These are phyloP conservation scores for Orgyia antiqua DNA, from an alignment of 2,888 invertebrate genomes.

Conservation along the genomic window DNA sequence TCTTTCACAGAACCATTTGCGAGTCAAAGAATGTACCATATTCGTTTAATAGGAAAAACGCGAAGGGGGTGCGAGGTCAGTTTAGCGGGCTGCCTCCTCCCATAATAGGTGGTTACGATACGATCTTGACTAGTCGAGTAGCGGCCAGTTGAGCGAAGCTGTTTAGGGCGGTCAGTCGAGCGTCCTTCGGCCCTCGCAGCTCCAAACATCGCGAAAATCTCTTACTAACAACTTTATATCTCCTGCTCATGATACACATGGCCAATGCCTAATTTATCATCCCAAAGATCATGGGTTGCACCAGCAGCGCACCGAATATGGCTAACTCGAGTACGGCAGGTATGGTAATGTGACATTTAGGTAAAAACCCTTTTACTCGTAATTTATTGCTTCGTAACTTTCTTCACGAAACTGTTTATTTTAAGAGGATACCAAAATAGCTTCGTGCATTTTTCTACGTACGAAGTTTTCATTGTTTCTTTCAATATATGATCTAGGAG, in stretches of 20 bases:
- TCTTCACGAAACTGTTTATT: conserved; percentile 1
- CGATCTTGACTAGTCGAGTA: conserved; percentile 45
- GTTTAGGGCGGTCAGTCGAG: conserved; percentile 47
- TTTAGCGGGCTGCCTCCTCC: conserved; percentile 69
- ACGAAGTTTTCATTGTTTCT: no score
- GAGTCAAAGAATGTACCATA: conserved; percentile 61
- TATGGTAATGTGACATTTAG: conserved; percentile 35
- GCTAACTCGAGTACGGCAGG: conserved; percentile 46
- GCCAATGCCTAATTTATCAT: conserved; percentile 18
- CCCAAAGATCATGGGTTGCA: conserved; percentile 63
- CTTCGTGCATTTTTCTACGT: no score
- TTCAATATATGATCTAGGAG: no score
- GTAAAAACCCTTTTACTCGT: conserved; percentile 15
- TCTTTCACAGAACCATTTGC: conserved; percentile 51
- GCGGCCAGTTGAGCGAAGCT: conserved; percentile 50
- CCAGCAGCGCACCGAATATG: conserved; percentile 63
- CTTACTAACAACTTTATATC: conserved; percentile 12
- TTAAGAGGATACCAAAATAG: no score
- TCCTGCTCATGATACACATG: conserved; percentile 25
- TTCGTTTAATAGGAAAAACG: conserved; percentile 74
- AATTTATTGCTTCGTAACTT: conserved; percentile 7
- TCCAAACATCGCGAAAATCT: conserved; percentile 15
- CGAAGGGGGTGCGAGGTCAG: conserved; percentile 77
- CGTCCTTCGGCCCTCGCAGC: conserved; percentile 22
- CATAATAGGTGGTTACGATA: conserved; percentile 60